A percentile compares a stretch with the other conserved stretches of the same genome.
phyloP scores from a whole-genome alignment of 2,888 invertebrate genomes.

The Dendrolimus houi region DNA sequence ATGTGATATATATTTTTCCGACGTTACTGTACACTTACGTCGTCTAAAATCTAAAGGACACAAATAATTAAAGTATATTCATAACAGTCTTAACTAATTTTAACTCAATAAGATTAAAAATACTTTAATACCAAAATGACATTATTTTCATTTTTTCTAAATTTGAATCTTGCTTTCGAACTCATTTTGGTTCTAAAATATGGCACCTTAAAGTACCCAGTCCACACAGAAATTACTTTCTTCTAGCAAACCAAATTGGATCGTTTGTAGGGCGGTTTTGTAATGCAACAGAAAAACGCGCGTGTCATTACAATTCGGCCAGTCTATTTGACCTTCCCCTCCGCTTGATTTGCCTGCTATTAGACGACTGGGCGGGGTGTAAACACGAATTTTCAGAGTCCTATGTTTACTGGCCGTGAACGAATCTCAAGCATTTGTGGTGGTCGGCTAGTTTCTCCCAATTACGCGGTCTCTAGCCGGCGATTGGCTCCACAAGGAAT shows the following conservation, averaged over 20 bases:
- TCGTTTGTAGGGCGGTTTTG: not conserved
- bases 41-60: no score
- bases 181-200: no score
- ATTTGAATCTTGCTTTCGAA: no score
- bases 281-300: conserved; percentile 20
- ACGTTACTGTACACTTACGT: no score
- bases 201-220: no score
- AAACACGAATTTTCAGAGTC: conserved; percentile 38
- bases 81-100: no score
- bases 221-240: not conserved
- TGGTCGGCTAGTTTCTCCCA: conserved; percentile 68
- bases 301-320: conserved; percentile 54
- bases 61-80: no score
- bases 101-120: no score
- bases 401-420: conserved; percentile 39
- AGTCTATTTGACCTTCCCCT: conserved; percentile 35
- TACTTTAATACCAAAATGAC: no score
- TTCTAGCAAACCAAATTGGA: not conserved
- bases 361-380: conserved; percentile 17
- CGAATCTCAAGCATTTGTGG: conserved; percentile 64
- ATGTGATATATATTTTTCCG: no score
- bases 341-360: conserved; percentile 19
- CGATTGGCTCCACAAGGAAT: conserved; percentile 67
- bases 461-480: conserved; percentile 68
- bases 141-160: not conserved